Evolutionary conservation across 2,888 invertebrate genomes (phyloP).

Genomic region (Aspidiotus destructor): DNA sequence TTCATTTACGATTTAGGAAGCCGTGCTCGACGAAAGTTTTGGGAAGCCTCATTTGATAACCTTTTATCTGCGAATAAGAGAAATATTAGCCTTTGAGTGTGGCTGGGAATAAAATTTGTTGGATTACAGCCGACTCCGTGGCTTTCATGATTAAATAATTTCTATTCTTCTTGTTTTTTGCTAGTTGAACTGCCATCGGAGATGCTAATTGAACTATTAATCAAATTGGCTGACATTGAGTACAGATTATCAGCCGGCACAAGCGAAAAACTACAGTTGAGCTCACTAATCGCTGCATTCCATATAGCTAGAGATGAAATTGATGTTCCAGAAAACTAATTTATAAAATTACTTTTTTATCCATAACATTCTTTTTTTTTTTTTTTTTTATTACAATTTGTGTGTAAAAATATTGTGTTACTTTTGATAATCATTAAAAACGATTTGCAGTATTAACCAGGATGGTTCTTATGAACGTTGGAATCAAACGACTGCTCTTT

Average conservation of each 20-base stretch:
- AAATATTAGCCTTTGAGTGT: too few relatives aligned
- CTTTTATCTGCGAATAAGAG: too few relatives aligned
- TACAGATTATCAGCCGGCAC: slow-evolving; percentile 74
- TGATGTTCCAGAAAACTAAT: slow-evolving; percentile 33
- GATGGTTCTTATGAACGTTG: too few relatives aligned
- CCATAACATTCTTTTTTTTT: not conserved
- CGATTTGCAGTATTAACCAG: too few relatives aligned
- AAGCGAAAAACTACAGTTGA: slow-evolving; percentile 81
- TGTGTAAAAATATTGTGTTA: too few relatives aligned
- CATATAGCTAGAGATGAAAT: slow-evolving; percentile 56
- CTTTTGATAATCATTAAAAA: too few relatives aligned
- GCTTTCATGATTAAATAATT: not conserved
- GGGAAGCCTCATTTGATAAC: too few relatives aligned
- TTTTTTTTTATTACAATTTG: not conserved
- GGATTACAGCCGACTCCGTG: not conserved
- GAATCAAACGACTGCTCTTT: too few relatives aligned
- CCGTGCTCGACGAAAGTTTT: too few relatives aligned
- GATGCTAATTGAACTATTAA: slow-evolving; percentile 65
- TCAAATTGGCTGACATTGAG: slow-evolving; percentile 84
- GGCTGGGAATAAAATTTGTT: too few relatives aligned
- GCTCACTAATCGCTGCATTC: slow-evolving; percentile 81
- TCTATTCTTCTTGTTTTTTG: slow-evolving; percentile 39
- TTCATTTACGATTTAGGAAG: too few relatives aligned
- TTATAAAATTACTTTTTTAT: not conserved
- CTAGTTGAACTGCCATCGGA: slow-evolving; percentile 78